These are phyloP conservation scores for Bufo bufo DNA, from an alignment of 2,113 vertebrate species.

Conservation along the genomic window DNA sequence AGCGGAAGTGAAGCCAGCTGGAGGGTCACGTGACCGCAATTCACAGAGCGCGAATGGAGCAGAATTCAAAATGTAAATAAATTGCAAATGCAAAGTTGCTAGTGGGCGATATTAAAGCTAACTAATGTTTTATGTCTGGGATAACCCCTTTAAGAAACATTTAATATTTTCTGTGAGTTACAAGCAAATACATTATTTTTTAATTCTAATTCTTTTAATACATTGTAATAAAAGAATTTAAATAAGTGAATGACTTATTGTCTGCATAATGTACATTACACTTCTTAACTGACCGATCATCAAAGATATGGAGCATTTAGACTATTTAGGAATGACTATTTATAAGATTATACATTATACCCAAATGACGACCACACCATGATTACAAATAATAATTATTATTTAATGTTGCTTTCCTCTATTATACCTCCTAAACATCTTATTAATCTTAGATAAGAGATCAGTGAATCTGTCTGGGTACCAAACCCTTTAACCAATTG, in stretches of 20 bases:
- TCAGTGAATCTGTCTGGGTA: slow-evolving; percentile 4
- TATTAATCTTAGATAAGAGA: background rate
- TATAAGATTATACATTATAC: slow-evolving; percentile 1
- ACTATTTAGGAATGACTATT: background rate
- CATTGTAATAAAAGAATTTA: no score
- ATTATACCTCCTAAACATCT: background rate
- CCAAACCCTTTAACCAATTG: slow-evolving; percentile 27
- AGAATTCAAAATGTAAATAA: no score
- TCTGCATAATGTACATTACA: background rate
- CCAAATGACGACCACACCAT: background rate
- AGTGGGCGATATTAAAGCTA: no score
- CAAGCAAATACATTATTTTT: background rate
- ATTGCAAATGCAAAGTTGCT: no score
- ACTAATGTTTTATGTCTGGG: no score
- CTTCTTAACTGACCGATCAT: background rate
- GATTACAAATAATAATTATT: slow-evolving; percentile 8
- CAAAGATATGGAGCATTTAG: background rate
- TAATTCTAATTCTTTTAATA: background rate
- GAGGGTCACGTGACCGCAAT: no score
- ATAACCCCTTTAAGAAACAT: background rate
- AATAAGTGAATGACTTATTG: background rate
- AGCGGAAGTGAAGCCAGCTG: no score
- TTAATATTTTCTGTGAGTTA: background rate
- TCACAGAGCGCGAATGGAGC: no score
- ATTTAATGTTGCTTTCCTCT: background rate